Evolutionary conservation across 2,888 invertebrate species (phyloP), one percentile per base, ranked within the genome.

Genomic region (Drosophila phalerata): DNA sequence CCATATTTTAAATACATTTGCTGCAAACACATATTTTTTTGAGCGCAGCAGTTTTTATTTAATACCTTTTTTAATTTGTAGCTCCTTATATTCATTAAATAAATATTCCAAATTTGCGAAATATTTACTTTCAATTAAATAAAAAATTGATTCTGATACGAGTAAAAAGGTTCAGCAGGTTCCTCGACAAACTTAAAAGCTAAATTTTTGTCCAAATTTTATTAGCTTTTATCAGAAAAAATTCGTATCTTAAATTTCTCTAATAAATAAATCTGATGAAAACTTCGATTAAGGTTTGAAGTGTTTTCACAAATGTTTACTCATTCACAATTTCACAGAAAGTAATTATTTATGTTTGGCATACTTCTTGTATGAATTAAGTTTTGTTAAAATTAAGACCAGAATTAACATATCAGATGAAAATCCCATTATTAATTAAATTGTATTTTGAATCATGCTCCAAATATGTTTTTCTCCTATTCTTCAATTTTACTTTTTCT

Each of bases 1-100:
- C 22, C 30, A 22, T 15, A 67, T 2, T n/a, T 49, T 30, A 57
- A 49, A 28, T 32, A 38, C 2, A 47, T 51, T 28, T 37, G 63
- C 75, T 77, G 73, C 77, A 55, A 63, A 61, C 34, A 64, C 52
- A 22, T 28, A 25, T 43, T 42, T 72, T 77, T 77, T 77, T 81
- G 81, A 73, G 56, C 42, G 65, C 78, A 73, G 81, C 56, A 25
- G 1, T 40, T 6, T 48, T 60, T 45, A 45, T 47, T 48, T 32
- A 4, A 19, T 37, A 10, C n/a, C n/a, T 10, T 2, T 22, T 34
- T 32, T 22, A 10, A n/a, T 15, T 32, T 43, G 42, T 43, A 55
- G 42, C 15, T 10, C 19, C 22, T 32, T 19, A 10, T 9, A 32
- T 42, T 15, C 11, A 10, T 55, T 58, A 32, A 37, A 42, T 34